These are phyloP conservation scores for Pseudolaguvia tuberculata DNA, from an alignment of 2,113 vertebrate species.

Conservation along the genomic window DNA sequence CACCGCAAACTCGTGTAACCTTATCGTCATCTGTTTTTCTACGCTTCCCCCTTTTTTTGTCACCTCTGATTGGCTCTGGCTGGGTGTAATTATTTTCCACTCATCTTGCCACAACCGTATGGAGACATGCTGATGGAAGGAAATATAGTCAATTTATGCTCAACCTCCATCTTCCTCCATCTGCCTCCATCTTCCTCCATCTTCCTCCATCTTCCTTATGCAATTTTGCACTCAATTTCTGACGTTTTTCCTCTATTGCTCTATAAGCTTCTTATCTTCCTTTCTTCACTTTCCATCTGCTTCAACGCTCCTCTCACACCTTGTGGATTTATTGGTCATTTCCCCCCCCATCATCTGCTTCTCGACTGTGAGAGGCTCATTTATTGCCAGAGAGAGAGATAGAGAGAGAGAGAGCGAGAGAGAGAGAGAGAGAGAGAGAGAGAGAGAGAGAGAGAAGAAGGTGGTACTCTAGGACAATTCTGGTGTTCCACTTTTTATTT, in stretches of 20 bases:
- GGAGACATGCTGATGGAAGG: neutral
- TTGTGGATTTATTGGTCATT: slow-evolving; percentile 32
- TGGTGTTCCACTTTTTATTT: slow-evolving; percentile 10
- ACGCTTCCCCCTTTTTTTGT: neutral
- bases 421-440: neutral
- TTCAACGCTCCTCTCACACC: neutral
- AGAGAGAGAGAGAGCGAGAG: neutral
- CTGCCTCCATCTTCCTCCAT: too few species aligned
- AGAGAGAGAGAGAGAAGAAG: neutral
- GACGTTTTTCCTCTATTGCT: neutral
- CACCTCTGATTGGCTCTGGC: slow-evolving; percentile 24
- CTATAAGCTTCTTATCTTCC: slow-evolving; percentile 24
- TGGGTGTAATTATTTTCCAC: slow-evolving; percentile 4
- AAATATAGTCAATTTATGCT: neutral
- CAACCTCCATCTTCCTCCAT: too few species aligned
- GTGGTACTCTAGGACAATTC: slow-evolving; percentile 17
- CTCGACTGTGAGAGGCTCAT: slow-evolving; percentile 21
- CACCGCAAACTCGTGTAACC: slow-evolving; percentile 7
- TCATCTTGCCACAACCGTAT: neutral
- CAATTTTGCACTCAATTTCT: neutral
- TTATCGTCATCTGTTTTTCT: slow-evolving; percentile 5
- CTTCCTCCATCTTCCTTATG: too few species aligned
- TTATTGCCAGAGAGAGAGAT: neutral
- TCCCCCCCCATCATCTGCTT: slow-evolving; percentile 27
- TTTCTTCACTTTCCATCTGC: neutral